phyloP scores from a whole-genome alignment of 2,797 vertebrate species.

The Buceros bicornis region DNA sequence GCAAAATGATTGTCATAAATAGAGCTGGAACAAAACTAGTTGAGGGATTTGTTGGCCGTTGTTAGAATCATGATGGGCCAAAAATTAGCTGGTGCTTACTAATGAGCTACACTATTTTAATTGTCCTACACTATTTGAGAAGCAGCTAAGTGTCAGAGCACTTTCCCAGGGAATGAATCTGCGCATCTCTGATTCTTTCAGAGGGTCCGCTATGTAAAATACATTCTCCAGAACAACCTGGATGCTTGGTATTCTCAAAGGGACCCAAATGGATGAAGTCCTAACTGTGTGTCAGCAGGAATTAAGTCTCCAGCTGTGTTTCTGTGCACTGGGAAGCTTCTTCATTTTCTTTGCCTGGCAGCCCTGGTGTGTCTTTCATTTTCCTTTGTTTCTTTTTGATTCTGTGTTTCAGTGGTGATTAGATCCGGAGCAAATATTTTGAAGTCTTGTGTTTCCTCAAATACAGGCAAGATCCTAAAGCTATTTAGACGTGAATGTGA shows the following conservation, averaged over 20 bases:
- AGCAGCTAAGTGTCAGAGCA: neutral
- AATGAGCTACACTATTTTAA: neutral
- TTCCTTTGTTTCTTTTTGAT: neutral
- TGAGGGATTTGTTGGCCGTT: neutral
- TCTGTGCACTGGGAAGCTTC: neutral
- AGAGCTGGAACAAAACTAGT: neutral
- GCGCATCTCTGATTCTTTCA: neutral
- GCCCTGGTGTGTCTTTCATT: neutral
- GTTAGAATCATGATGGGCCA: neutral
- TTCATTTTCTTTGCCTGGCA: neutral
- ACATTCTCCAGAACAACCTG: neutral
- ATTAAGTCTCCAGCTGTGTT: neutral
- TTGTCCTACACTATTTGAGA: neutral
- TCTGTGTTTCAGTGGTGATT: neutral
- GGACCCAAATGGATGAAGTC: neutral
- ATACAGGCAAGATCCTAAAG: neutral
- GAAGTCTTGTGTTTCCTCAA: neutral
- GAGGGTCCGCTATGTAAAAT: neutral
- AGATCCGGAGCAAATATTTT: neutral
- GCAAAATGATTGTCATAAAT: neutral
- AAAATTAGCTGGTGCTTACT: neutral
- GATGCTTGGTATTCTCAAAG: neutral
- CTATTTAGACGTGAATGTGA: rapidly evolving
- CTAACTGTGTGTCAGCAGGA: rapidly evolving
- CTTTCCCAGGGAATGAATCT: neutral